A percentile compares a stretch with the other conserved stretches of the same genome.
These are phyloP conservation scores for Anthrax anthrax DNA, from an alignment of 2,888 invertebrate species.

Conservation along the genomic window DNA sequence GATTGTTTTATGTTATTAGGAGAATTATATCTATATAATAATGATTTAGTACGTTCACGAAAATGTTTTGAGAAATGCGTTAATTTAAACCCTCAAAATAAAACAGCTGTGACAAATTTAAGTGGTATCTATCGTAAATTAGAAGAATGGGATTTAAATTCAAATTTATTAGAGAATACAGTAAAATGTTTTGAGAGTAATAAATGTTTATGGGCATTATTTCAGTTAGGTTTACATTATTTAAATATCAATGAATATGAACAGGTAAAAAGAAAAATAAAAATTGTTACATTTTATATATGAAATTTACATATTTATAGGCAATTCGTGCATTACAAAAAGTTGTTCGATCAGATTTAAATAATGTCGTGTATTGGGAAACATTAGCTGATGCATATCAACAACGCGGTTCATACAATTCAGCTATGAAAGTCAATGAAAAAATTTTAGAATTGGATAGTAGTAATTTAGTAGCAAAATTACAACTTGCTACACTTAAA, in stretches of 20 bases:
- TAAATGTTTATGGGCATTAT: slow-evolving; percentile 60
- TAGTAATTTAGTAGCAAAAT: slow-evolving; percentile 50
- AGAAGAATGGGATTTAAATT: slow-evolving; percentile 39
- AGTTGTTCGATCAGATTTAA: slow-evolving; percentile 51
- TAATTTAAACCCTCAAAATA: slow-evolving; percentile 51
- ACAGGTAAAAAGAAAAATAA: slow-evolving; percentile 25
- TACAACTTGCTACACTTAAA: slow-evolving; percentile 64
- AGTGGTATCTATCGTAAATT: slow-evolving; percentile 59
- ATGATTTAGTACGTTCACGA: slow-evolving; percentile 57
- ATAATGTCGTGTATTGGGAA: slow-evolving; percentile 69
- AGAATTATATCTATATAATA: slow-evolving; percentile 49
- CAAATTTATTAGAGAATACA: slow-evolving; percentile 20
- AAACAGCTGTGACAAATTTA: slow-evolving; percentile 53
- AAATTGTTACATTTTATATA: background rate
- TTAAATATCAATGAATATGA: slow-evolving; percentile 56
- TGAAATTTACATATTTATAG: slow-evolving; percentile 13
- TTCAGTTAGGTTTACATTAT: slow-evolving; percentile 71
- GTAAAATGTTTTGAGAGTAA: slow-evolving; percentile 35
- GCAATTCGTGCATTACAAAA: slow-evolving; percentile 64
- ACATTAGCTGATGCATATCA: slow-evolving; percentile 82
- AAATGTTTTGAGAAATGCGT: slow-evolving; percentile 77
- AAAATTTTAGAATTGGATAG: slow-evolving; percentile 55
- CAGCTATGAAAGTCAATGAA: slow-evolving; percentile 77
- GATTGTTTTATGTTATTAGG: slow-evolving; percentile 64
- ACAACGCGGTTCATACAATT: slow-evolving; percentile 74